Percentiles rank a stretch among this genome's conserved stretches.
phyloP scores from a whole-genome alignment of 1,140 invertebrate species.

The Zaprionus ornatus region DNA sequence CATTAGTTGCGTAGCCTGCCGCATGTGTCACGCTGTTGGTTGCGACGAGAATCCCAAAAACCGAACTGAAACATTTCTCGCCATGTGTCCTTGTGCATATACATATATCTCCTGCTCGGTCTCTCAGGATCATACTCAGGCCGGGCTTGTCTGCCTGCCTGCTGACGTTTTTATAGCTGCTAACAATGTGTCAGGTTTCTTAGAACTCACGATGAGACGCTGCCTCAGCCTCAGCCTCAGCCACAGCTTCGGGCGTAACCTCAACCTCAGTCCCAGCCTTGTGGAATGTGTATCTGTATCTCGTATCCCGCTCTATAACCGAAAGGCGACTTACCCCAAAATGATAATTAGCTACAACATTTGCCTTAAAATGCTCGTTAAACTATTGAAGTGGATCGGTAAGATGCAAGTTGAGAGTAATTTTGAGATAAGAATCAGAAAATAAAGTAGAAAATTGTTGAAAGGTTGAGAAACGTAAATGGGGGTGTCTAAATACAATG shows the following conservation, averaged over 20 bases:
- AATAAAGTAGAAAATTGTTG: not conserved
- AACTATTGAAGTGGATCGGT: not conserved
- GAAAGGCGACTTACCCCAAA: constrained; percentile 20
- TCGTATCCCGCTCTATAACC: not conserved
- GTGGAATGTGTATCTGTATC: constrained; percentile 7
- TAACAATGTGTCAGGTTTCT: constrained; percentile 76
- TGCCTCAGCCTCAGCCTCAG: constrained; percentile 17
- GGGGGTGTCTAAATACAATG: too few relatives aligned
- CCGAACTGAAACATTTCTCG: constrained; percentile 48
- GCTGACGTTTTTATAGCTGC: constrained; percentile 75
- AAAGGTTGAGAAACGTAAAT: not conserved
- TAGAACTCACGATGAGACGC: constrained; percentile 53
- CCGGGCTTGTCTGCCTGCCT: constrained; percentile 35
- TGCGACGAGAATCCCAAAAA: constrained; percentile 65
- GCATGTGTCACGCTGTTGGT: constrained; percentile 65
- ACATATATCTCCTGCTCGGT: not conserved
- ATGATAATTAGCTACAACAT: constrained; percentile 48
- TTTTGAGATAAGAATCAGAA: not conserved
- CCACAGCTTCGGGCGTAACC: not conserved
- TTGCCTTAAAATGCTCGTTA: constrained; percentile 33
- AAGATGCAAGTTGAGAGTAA: not conserved
- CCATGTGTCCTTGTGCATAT: constrained; percentile 58
- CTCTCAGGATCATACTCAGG: not conserved
- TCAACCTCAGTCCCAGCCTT: constrained; percentile 12
- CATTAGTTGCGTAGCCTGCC: constrained; percentile 39